These are phyloP conservation scores for Panurus biarmicus DNA, from an alignment of 2,113 vertebrate species.

Conservation along the genomic window DNA sequence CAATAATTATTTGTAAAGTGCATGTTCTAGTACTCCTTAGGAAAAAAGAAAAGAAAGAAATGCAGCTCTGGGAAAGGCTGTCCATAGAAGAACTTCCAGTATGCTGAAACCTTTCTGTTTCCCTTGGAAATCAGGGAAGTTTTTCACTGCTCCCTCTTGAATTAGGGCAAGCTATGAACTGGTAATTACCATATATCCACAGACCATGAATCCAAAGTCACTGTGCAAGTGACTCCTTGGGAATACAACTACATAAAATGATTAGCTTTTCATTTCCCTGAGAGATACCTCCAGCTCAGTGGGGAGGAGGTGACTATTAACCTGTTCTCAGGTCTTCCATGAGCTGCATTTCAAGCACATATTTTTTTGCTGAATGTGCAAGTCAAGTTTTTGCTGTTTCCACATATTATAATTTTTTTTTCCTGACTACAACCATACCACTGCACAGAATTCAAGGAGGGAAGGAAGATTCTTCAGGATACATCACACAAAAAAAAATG, in stretches of 20 bases:
- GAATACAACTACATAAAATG: background rate
- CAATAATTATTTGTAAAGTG: background rate
- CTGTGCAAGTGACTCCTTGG: background rate
- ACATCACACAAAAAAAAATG: background rate
- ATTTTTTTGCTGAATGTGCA: background rate
- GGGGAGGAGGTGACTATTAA: background rate
- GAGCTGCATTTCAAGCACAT: background rate
- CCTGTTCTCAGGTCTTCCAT: background rate
- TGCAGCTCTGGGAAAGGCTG: background rate
- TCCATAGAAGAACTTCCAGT: background rate
- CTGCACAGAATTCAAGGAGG: background rate
- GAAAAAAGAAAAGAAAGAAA: background rate
- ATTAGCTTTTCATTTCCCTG: background rate
- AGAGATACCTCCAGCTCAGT: background rate
- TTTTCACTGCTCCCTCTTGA: background rate
- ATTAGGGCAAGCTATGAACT: background rate
- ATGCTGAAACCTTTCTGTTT: background rate
- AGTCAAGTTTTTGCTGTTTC: background rate
- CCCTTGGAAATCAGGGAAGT: background rate
- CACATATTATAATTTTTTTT: background rate
- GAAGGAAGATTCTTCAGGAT: background rate
- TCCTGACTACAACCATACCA: background rate
- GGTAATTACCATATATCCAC: background rate
- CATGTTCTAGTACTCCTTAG: background rate
- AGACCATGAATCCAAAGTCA: background rate